Base-by-base conservation (phyloP, 2,797 vertebrate genomes). In the Ambastaia sidthimunki region DNA sequence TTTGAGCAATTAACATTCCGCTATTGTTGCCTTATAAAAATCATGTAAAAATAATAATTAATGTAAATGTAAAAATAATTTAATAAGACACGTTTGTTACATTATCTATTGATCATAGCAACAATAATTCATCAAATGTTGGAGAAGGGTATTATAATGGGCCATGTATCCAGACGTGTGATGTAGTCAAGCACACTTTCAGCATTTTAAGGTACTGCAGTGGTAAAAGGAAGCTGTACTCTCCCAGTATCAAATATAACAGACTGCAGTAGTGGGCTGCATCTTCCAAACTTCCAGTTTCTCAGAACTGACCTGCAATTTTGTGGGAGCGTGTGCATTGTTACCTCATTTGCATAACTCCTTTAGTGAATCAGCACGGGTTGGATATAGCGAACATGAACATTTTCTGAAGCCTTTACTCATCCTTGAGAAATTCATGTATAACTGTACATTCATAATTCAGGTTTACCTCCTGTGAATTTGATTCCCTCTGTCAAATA, bases 371-470 rank as follows among this genome's bases (percentile, higher is more conserved):
- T 62, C 59, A 62, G 59, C 25, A 31, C 2, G 28, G 28, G 25
- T 31, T 62, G 59, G 16, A 23, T 7, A 3, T 28, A 28, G 59
- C 15, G 5, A 60, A 28, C 25, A 15, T 13, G 23, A 13, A 31
- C 28, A 34, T 63, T 63, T 63, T 34, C 60, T n/a, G 34, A 34
- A 63, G 16, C 6, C 28, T 63, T 34, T 7, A 18, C 15, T 65
- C n/a, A 9, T 65, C 18, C 37, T 57, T 37, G 55, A 25, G 19
- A 21, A 16, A 54, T 44, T 15, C 10, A 15, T 67, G 12, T 68
- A n/a, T 73, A 62, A 25, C 66, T 68, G 34, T 34, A 67, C 44
- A 41, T 74, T 28, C 47, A 74, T 82, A 54, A 82, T 82, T 74
- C 25, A 74, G 47, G 7, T 37, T 63, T 23, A 4, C 18, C 10